phyloP scores from a whole-genome alignment of 2,888 invertebrate species.

The Pediacus dermestoides region DNA sequence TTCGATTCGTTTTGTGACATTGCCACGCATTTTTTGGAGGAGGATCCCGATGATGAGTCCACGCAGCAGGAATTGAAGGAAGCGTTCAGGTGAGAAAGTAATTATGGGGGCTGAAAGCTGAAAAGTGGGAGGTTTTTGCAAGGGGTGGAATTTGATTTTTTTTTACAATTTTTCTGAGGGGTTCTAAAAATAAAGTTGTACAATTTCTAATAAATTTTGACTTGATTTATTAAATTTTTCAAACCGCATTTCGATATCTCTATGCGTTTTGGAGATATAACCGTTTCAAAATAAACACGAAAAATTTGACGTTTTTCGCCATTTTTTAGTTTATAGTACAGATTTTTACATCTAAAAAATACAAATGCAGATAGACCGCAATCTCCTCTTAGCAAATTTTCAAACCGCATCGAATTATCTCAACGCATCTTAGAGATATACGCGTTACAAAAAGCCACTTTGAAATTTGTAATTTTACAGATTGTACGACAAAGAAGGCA shows the following conservation, averaged over 20 bases:
- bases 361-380: not conserved
- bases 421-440: no score
- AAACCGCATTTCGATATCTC: no score
- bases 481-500: constrained; percentile 94
- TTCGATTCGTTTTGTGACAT: constrained; percentile 93
- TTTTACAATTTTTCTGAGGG: not conserved
- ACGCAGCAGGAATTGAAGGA: constrained; percentile 96
- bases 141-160: not conserved
- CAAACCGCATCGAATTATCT: no score
- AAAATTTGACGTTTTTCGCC: no score
- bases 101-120: not conserved
- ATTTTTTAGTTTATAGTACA: no score
- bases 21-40: constrained; percentile 90
- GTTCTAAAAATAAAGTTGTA: not conserved
- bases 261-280: no score
- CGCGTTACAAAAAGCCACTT: no score
- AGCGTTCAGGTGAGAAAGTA: constrained; percentile 70
- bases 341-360: no score
- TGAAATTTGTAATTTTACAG: no score
- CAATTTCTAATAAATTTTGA: not conserved
- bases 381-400: not conserved
- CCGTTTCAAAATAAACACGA: no score
- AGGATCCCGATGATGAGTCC: constrained; percentile 94
- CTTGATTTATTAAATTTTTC: no score
- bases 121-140: no score